Conservation (phyloP, 2,797 vertebrate genomes). For the Aldrovandia affinis region DNA sequence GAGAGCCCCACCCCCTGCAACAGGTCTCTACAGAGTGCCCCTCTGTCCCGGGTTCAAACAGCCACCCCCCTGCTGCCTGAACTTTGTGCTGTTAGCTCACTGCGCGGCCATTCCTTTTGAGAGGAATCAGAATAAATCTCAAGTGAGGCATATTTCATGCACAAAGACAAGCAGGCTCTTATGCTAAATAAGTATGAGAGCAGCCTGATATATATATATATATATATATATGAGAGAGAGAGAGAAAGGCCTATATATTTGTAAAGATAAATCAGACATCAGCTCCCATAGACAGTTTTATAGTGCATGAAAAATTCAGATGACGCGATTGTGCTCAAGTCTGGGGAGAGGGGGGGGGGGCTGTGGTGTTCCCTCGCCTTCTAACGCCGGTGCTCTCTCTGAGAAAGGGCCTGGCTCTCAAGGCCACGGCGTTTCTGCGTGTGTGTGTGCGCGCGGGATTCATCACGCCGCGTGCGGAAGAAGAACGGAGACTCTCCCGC, state of each 20-base stretch:
- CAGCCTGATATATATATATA: neutral
- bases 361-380: neutral
- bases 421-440: neutral
- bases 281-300: conserved; percentile 1
- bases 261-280: neutral
- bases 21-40: neutral
- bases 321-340: neutral
- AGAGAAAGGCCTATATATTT: neutral
- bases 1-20: neutral
- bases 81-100: neutral
- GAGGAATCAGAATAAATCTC: neutral
- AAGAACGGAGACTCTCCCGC: neutral
- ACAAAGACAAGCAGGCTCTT: neutral
- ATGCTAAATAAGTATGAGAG: neutral
- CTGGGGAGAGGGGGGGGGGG: neutral
- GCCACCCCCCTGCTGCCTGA: neutral
- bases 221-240: neutral
- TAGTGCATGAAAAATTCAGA: conserved; percentile 16
- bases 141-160: neutral
- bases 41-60: neutral
- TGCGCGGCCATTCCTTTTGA: neutral
- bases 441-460: neutral
- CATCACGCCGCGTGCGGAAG: neutral
- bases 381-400: neutral
- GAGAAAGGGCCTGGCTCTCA: neutral